Evolutionary conservation across 2,888 invertebrate genomes (phyloP), one percentile per base, ranked within the genome.

Genomic region (Electrophaes corylata): DNA sequence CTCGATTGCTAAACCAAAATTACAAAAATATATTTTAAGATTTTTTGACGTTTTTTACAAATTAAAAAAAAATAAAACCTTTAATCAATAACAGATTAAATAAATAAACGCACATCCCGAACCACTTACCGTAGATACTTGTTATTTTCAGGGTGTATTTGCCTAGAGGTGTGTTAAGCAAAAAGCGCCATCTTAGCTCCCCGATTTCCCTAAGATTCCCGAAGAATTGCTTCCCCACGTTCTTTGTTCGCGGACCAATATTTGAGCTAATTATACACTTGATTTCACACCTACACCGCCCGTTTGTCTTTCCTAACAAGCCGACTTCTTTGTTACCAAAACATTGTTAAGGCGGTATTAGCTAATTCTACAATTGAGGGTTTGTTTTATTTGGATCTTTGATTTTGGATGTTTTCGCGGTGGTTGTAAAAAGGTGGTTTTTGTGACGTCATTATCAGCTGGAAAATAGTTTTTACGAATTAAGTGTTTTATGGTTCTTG

Each of bases 221-320:
- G 43, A 55, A 51, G 55, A 72, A 72, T 76, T 64, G 69, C 59
- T 67, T 68, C 81, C 78, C 79, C 74, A 78, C 78, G 84, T 86
- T 86, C 85, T 86, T 86, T 86, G 85, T 84, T 81, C 67, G 75
- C 78, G 71, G 74, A 66, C 83, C 87, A 69, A 70, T 70, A 81
- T 81, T 81, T 81, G 81, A 75, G 78, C 76, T 78, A 81, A 81
- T 81, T 81, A 81, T 76, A 71, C 81, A 80, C 75, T 72, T 81
- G 79, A 81, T 81, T 81, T 81, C 78, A 81, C 81, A 81, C 81
- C 79, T 75, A 71, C 74, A 40, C 72, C 72, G 45, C 16, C 75
- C 78, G 76, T 79, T 80, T 80, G 75, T 80, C 77, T 80, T 78
- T 63, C 65, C 61, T 72, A 78, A 76, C 78, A 78, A 78, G 71